Evolutionary conservation across 2,888 invertebrate species (phyloP), one percentile per base, ranked within the genome.

Genomic region (Fragum fragum): DNA sequence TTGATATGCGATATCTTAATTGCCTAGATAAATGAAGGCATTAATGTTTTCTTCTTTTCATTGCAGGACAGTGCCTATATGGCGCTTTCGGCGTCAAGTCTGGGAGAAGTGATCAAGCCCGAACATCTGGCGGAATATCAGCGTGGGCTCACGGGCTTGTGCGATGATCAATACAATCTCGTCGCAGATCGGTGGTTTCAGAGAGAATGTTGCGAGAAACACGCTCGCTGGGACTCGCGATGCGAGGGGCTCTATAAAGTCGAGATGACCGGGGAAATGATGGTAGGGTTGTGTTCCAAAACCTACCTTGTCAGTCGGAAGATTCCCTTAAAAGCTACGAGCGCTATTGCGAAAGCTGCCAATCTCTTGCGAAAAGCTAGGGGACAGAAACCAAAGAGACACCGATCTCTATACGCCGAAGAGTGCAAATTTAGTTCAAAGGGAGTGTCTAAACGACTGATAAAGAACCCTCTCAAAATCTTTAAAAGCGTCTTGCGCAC

Each of bases 401-500:
- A 21, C 3, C 57, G 57, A 7, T 32, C 47, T 28, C 63, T 36
- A n/a, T 21, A 1, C n/a, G 7, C 36, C 23, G n/a, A 36, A 21
- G 78, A 78, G 16, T 57, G 23, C 14, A 79, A 73, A 69, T 79
- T 79, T 36, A 79, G 79, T 59, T 79, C 79, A 28, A 79, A 73
- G 23, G 79, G 79, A 21, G 63, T 79, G 16, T 61, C 61, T 23
- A 70, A 79, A 18, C 69, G 79, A 1, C 16, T 59, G 26, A 32
- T 79, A 1, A 68, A 69, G 52, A 52, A 57, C 52, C 79, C 79
- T 21, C 57, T 79, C 18, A 9, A 42, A 7, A 79, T 61, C n/a
- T 79, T 69, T 36, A 42, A 61, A 61, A n/a, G 29, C 0, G 80
- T 80, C 11, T 28, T 80, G n/a, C 0, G 18, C 0, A 71, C 70